Percentiles rank a stretch among this genome's conserved stretches.
Evolutionary conservation across 2,888 invertebrate genomes (phyloP).

Genomic region (Aphidoletes aphidimyza): DNA sequence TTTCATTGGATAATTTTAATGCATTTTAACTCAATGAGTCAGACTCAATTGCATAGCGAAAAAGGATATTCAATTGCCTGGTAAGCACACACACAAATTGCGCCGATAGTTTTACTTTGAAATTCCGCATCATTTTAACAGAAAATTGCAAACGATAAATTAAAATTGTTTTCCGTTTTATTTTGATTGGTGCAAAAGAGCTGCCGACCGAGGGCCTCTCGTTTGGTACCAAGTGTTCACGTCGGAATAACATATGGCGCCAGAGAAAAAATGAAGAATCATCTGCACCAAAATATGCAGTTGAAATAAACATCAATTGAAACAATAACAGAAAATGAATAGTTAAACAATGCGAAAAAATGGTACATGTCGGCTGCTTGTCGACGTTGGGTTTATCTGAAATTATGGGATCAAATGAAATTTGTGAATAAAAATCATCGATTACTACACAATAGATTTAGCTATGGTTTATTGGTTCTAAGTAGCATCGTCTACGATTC

Average conservation of each 20-base stretch:
- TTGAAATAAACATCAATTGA: background rate
- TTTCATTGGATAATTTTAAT: too few relatives aligned
- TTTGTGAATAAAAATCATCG: conserved; percentile 16
- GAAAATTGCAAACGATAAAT: conserved; percentile 8
- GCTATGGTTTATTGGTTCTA: background rate
- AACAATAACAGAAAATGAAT: conserved; percentile 7
- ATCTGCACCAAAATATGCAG: background rate
- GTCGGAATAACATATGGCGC: background rate
- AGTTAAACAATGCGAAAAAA: background rate
- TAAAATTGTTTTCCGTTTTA: background rate
- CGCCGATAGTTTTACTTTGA: background rate
- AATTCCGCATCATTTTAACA: background rate
- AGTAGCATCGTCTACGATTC: background rate
- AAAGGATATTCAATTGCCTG: background rate
- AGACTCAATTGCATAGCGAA: background rate
- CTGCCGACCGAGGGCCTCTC: too few relatives aligned
- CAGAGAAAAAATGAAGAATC: background rate
- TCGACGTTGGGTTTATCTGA: background rate
- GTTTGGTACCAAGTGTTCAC: background rate
- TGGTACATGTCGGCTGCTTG: background rate
- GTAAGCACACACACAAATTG: background rate
- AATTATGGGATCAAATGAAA: conserved; percentile 35
- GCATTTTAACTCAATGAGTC: too few relatives aligned
- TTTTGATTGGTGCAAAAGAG: background rate
- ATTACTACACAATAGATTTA: background rate